Evolutionary conservation across 2,888 invertebrate species (phyloP), one percentile per base, ranked within the genome.

Genomic region (Drosophila barbarae): DNA sequence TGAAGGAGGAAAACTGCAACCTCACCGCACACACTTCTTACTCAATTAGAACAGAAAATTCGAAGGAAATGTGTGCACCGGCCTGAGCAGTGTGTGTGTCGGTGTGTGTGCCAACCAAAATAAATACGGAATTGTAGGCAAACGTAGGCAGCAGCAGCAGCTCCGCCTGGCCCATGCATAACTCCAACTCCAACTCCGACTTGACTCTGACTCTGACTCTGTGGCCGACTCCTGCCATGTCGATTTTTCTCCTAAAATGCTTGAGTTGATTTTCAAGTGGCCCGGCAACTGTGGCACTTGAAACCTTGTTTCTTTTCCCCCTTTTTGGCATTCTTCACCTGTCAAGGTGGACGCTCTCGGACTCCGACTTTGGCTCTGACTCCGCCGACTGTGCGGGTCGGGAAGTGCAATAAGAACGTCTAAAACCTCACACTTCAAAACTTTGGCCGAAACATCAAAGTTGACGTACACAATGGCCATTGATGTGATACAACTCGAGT

Each of bases 21-120:
- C 81, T 82, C 81, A 81, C 67, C 74, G 71, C 74, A 63, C 74
- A 63, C 63, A 77, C 84, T 76, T 73, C 74, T 80, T 72, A 84
- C 77, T 85, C 81, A 84, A 86, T 86, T 84, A 84, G 85, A 81
- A 85, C 79, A 85, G 72, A 77, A 79, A 86, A 84, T 83, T 85
- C 84, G 74, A 79, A 72, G 76, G 75, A 86, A 81, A 83, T 63
- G 84, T 76, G 72, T 73, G 36, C 42, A 18, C 12, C 46, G 26
- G 9, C 6, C 13, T 9, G 18, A 18, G 18, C 18, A 18, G 12
- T 58, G 41, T 34, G 44, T 60, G 60, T 18, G 18, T 18, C 18
- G 18, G 18, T 49, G 63, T 61, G 61, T 23, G 23, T 23, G 39
- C 38, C 52, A 77, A 85, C 75, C 74, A 85, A 78, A 85, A 82